Evolutionary conservation across 2,888 invertebrate species (phyloP).

Genomic region (Venusia cambrica): DNA sequence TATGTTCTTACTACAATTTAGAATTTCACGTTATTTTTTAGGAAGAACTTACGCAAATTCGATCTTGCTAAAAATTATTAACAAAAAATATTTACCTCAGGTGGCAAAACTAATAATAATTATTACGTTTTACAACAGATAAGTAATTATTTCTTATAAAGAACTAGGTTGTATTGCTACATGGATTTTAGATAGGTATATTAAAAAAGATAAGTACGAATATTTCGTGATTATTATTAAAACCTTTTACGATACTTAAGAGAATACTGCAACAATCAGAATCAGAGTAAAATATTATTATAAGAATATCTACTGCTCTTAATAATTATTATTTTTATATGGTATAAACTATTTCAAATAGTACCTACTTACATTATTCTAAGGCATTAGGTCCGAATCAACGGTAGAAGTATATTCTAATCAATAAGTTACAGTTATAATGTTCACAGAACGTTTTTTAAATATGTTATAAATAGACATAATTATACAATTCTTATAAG

Average conservation of each 20-base stretch:
- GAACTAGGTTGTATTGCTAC: no score
- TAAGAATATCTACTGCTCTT: constrained; percentile 17
- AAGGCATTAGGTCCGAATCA: constrained; percentile 52
- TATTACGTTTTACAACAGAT: no score
- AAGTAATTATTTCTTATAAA: constrained; percentile 9
- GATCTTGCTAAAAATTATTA: no score
- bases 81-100: no score
- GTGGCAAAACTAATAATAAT: no score
- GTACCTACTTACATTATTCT: no score
- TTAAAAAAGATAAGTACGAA: neutral
- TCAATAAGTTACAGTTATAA: constrained; percentile 31
- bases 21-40: constrained; percentile 25
- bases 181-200: no score
- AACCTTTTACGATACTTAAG: constrained; percentile 5
- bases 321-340: constrained; percentile 10
- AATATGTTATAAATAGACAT: constrained; percentile 32
- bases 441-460: constrained; percentile 38
- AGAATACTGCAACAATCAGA: constrained; percentile 5
- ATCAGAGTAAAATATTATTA: constrained; percentile 7
- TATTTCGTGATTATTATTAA: neutral
- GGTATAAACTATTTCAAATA: constrained; percentile 10
- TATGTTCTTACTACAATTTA: constrained; percentile 11
- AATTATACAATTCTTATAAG: constrained; percentile 38
- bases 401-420: constrained; percentile 46
- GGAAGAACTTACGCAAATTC: constrained; percentile 15